Percentiles rank a stretch among this genome's conserved stretches.
phyloP scores from a whole-genome alignment of 2,113 vertebrate genomes.

The Psephotus haematonotus region DNA sequence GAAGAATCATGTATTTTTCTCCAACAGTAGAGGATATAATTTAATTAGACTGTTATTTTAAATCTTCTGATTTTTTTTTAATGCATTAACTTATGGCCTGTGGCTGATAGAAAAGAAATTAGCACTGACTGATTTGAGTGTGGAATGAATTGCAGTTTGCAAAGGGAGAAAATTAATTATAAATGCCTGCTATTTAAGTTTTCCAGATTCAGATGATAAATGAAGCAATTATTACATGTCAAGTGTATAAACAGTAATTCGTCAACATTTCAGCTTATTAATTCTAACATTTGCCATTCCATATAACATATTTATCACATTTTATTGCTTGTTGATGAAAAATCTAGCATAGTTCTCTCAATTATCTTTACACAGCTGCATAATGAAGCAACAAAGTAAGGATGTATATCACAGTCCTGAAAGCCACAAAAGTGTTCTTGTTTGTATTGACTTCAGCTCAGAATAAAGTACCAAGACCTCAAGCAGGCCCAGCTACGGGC shows the following conservation, averaged over 20 bases:
- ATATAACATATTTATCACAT: conserved; percentile 64
- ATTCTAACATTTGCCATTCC: conserved; percentile 63
- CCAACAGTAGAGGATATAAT: conserved; percentile 72
- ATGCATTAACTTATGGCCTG: conserved; percentile 72
- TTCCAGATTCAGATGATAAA: conserved; percentile 76
- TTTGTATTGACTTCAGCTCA: background rate
- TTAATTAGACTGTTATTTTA: conserved; percentile 76
- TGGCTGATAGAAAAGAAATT: conserved; percentile 73
- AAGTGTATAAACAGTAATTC: conserved; percentile 71
- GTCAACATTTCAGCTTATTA: conserved; percentile 73
- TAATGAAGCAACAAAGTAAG: conserved; percentile 48
- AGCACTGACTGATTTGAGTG: conserved; percentile 60
- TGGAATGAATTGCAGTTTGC: conserved; percentile 69
- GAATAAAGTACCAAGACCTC: background rate
- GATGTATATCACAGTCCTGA: conserved; percentile 43
- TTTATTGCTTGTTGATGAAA: conserved; percentile 69
- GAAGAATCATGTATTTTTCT: conserved; percentile 66
- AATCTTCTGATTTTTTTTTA: conserved; percentile 68
- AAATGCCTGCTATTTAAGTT: conserved; percentile 68
- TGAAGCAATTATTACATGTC: conserved; percentile 76
- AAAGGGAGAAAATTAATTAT: conserved; percentile 72
- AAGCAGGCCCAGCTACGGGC: background rate
- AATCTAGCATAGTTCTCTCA: conserved; percentile 48
- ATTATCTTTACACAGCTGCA: conserved; percentile 63
- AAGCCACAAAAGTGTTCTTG: background rate